Evolutionary conservation across 2,113 vertebrate genomes (phyloP).

Genomic region (Chaetorhynchus papuensis): DNA sequence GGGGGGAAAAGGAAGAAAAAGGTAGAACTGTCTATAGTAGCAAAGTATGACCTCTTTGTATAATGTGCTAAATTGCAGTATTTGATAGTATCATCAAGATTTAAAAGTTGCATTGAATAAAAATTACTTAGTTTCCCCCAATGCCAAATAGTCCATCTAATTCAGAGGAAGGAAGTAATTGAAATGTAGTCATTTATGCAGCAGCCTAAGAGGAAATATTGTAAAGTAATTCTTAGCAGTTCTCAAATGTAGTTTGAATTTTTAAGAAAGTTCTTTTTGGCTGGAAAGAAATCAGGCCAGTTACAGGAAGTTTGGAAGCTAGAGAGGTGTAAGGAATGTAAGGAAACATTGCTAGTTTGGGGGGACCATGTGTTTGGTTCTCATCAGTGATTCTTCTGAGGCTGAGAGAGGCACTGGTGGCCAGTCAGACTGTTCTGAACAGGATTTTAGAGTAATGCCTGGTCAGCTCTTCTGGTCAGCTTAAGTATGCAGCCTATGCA

Average conservation of each 20-base stretch:
- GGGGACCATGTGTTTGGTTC: slow-evolving; percentile 44
- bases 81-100: neutral
- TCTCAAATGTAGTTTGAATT: neutral
- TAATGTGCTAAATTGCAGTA: neutral
- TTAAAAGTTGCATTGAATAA: neutral
- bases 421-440: neutral
- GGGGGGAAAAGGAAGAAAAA: neutral
- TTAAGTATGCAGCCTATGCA: neutral
- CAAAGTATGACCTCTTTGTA: neutral
- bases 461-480: neutral
- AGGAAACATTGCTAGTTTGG: neutral
- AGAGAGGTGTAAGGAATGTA: neutral
- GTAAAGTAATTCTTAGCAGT: neutral
- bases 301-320: slow-evolving; percentile 17
- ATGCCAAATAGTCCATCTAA: neutral
- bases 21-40: neutral
- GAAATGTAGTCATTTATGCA: slow-evolving; percentile 25
- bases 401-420: slow-evolving; percentile 37
- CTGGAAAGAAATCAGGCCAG: neutral
- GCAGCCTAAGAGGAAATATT: slow-evolving; percentile 17
- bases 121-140: neutral
- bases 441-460: slow-evolving; percentile 5
- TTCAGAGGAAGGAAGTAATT: slow-evolving; percentile 31
- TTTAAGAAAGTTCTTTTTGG: neutral
- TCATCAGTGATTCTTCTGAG: neutral